Base-by-base conservation (phyloP, 2,888 invertebrate species). In the Muschampia plurimacula region DNA sequence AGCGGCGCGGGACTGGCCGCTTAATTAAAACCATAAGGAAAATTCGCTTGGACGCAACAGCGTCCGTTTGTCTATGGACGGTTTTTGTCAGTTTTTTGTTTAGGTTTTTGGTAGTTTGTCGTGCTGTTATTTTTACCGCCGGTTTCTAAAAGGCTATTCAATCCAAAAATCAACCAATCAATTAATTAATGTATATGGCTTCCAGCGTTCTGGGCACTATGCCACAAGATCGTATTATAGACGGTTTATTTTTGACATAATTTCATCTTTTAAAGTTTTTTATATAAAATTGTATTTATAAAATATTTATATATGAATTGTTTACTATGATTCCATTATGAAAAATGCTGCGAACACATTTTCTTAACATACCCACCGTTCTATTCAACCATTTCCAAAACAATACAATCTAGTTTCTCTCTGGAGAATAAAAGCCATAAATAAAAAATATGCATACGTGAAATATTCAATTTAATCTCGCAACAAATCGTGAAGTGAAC, bases 11-110 rank as follows among this genome's bases (percentile, higher is more conserved):
- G 91, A 90, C 88, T 88, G 90, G 81, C 83, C 83, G 88, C 90
- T 94, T 94, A 94, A 95, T 95, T 95, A 94, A 95, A 94, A 93
- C 94, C 89, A 94, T 94, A 94, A 95, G 94, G 94, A 94, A 94
- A 94, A 94, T 93, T 92, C 60, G 92, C 87, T 82, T 78, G 82
- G 72, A 66, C 71, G 67, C 66, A 71, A 72, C 60, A 15, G 71
- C 36, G 36, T 59, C 82, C 72, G 65, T 75, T 84, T 80, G 81
- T 86, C 85, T 87, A 15, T 39, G 39, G 39, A 39, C 65, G 72
- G 71, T 77, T 80, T 78, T 78, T 77, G 76, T 59, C 36, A 72
- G 69, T 28, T 62, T 62, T 36, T 46, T 36, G 52, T 62, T 15
- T 46, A 52, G 32, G 44, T 59, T 71, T 71, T 71, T 15, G 36